Conservation (phyloP, 2,113 vertebrate genomes). For the Scatophagus argus region DNA sequence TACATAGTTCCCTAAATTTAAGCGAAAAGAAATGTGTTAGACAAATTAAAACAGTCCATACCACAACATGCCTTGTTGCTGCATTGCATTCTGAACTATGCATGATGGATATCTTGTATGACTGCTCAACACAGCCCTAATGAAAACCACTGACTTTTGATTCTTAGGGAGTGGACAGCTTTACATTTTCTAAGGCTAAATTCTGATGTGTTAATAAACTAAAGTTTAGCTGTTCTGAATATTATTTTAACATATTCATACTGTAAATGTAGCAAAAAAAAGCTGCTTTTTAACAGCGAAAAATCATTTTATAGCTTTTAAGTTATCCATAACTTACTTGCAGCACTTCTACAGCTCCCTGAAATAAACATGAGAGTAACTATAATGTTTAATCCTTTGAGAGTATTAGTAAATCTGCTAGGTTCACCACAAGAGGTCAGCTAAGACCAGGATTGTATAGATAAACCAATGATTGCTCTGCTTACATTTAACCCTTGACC, state of each 20-base stretch:
- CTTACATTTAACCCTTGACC: conserved; percentile 33
- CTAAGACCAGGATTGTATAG: conserved; percentile 18
- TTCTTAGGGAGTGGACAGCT: too few species aligned
- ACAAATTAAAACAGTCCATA: neutral
- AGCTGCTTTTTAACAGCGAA: too few species aligned
- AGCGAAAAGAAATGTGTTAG: too few species aligned
- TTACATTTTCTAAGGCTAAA: neutral
- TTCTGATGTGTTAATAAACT: neutral
- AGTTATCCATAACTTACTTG: neutral
- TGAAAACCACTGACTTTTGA: too few species aligned
- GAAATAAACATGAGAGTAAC: conserved; percentile 18
- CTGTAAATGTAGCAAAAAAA: neutral
- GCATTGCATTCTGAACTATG: neutral
- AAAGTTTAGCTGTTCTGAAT: neutral
- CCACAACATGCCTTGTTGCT: neutral
- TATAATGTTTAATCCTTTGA: conserved; percentile 20
- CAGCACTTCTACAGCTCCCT: neutral
- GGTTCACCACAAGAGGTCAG: neutral
- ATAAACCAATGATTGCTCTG: conserved; percentile 28
- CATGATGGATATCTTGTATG: neutral
- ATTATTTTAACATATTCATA: neutral
- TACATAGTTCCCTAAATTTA: too few species aligned
- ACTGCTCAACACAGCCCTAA: too few species aligned
- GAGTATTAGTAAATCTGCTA: conserved; percentile 14
- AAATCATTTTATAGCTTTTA: neutral